These are phyloP conservation scores for Halcyon smyrnensis DNA, from an alignment of 2,797 vertebrate species.

Conservation along the genomic window DNA sequence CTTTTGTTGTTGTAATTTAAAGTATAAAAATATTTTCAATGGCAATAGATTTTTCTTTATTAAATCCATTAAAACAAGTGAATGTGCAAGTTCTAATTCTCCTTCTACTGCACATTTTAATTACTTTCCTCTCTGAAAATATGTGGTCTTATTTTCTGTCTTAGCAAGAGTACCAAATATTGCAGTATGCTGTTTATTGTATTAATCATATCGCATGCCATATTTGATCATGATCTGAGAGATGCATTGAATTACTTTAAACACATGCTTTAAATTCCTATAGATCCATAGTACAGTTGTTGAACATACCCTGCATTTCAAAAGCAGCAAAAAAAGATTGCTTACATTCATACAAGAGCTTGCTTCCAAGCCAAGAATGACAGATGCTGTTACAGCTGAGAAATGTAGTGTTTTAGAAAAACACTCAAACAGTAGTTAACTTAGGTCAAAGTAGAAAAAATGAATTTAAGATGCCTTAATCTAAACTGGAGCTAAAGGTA, in stretches of 20 bases:
- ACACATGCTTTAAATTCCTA: conserved; percentile 88
- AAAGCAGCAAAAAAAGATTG: conserved; percentile 81
- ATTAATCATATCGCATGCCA: conserved; percentile 71
- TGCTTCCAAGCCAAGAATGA: conserved; percentile 87
- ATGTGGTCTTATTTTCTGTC: conserved; percentile 38
- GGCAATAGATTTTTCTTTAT: neutral
- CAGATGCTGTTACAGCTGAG: conserved; percentile 91
- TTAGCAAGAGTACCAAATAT: conserved; percentile 23
- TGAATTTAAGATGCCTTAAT: conserved; percentile 20
- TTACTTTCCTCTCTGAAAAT: conserved; percentile 37
- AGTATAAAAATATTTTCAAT: neutral
- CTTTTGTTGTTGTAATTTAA: neutral
- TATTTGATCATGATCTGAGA: conserved; percentile 87
- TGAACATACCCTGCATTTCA: conserved; percentile 89
- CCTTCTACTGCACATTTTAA: conserved; percentile 34
- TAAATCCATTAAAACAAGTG: conserved; percentile 34
- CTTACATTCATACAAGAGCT: conserved; percentile 86
- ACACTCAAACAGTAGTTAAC: conserved; percentile 72
- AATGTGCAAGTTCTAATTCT: neutral
- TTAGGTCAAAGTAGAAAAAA: conserved; percentile 60
- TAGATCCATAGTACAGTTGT: conserved; percentile 90
- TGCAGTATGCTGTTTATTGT: conserved; percentile 65
- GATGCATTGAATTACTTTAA: conserved; percentile 84
- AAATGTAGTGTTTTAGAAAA: conserved; percentile 81
- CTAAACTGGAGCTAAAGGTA: neutral